Evolutionary conservation across 2,113 vertebrate genomes (phyloP).

Genomic region (Lophotis ruficrista): DNA sequence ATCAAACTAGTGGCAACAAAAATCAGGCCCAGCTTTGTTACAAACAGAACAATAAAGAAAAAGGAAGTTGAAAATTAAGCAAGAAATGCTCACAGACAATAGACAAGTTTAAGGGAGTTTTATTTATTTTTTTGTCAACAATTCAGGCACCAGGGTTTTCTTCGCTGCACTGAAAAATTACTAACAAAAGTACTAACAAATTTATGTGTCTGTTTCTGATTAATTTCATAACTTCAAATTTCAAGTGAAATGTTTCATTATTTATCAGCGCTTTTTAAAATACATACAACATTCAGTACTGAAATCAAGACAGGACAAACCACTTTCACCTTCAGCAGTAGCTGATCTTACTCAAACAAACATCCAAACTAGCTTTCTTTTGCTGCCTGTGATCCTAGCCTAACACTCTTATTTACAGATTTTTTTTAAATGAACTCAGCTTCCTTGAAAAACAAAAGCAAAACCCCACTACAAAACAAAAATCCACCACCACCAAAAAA

Average conservation of each 20-base stretch:
- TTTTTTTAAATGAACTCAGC: not conserved
- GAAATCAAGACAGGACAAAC: constrained; percentile 6
- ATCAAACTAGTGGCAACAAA: not conserved
- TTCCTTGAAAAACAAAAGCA: not conserved
- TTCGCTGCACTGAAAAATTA: not conserved
- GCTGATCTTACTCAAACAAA: not conserved
- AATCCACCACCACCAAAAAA: not conserved
- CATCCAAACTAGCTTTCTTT: not conserved
- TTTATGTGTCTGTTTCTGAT: not conserved
- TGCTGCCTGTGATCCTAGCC: not conserved
- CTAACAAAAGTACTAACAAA: not conserved
- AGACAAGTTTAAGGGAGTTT: not conserved
- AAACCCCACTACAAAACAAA: not conserved
- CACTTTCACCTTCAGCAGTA: not conserved
- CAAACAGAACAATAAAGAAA: not conserved
- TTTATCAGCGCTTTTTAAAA: not conserved
- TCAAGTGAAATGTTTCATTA: constrained; percentile 17
- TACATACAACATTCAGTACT: not conserved
- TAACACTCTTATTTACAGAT: not conserved
- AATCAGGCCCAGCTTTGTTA: not conserved
- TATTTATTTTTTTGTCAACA: not conserved
- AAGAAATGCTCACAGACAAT: not conserved
- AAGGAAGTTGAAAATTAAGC: not conserved
- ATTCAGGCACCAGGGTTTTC: not conserved
- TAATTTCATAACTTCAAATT: not conserved